Percentiles rank a stretch among this genome's conserved stretches.
Evolutionary conservation across 1,140 invertebrate genomes (phyloP).

Genomic region (honey bee (Apis mellifera)): Amel_HAv3.1 CM009932.2:6145501-6146000

Average conservation of each 20-base stretch:
- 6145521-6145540: too few relatives aligned
- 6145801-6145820: conserved; percentile 48
- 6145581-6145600: too few relatives aligned
- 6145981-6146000: not conserved
- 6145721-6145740: conserved; percentile 46
- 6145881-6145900: conserved; percentile 39
- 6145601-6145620: too few relatives aligned
- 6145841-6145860: conserved; percentile 47
- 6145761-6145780: conserved; percentile 51
- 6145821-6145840: conserved; percentile 47
- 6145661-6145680: not conserved
- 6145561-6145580: too few relatives aligned
- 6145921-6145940: conserved; percentile 2
- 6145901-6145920: not conserved
- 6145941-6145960: conserved; percentile 9
- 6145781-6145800: conserved; percentile 54
- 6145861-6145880: conserved; percentile 51
- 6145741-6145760: conserved; percentile 36
- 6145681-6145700: conserved; percentile 20
- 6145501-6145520: too few relatives aligned
- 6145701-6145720: conserved; percentile 9
- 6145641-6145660: not conserved
- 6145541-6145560: too few relatives aligned
- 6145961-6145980: not conserved
- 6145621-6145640: not conserved